phyloP scores from a whole-genome alignment of 2,113 vertebrate genomes.

The Hystrix cristata region DNA sequence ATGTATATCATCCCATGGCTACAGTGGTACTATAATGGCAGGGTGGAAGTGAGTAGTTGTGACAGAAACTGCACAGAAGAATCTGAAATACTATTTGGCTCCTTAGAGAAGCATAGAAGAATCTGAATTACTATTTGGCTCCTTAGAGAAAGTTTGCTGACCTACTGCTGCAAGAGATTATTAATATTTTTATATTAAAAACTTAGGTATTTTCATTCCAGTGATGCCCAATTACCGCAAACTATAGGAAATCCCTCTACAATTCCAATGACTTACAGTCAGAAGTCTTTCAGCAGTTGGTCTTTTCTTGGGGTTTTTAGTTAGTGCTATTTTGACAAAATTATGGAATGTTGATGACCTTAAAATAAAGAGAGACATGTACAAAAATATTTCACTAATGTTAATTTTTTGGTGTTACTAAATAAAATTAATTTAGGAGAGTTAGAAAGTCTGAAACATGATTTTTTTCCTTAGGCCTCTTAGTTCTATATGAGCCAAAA shows the following conservation, averaged over 20 bases:
- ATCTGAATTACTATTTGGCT: background rate
- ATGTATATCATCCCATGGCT: background rate
- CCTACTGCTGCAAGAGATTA: background rate
- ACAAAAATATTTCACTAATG: conserved; percentile 73
- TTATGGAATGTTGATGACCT: conserved; percentile 97
- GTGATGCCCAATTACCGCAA: background rate
- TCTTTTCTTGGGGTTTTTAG: conserved; percentile 99
- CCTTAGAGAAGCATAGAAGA: background rate
- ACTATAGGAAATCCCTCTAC: background rate
- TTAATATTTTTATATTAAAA: conserved; percentile 53
- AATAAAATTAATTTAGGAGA: conserved; percentile 61
- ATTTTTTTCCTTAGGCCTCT: background rate
- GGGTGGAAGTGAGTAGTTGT: background rate
- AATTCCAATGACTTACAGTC: conserved; percentile 89
- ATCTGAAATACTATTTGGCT: background rate
- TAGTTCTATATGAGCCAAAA: conserved; percentile 5
- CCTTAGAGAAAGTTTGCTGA: conserved; percentile 38
- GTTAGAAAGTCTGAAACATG: conserved; percentile 43
- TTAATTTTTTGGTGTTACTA: conserved; percentile 2
- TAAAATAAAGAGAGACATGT: conserved; percentile 78
- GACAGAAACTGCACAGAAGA: background rate
- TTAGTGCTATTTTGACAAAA: conserved; percentile 98
- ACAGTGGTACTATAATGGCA: background rate
- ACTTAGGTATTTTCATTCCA: conserved; percentile 12
- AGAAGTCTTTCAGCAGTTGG: conserved; percentile 97